A percentile compares a stretch with the other conserved stretches of the same genome.
phyloP scores from a whole-genome alignment of 2,113 vertebrate species.

The Aspiorhynchus laticeps region DNA sequence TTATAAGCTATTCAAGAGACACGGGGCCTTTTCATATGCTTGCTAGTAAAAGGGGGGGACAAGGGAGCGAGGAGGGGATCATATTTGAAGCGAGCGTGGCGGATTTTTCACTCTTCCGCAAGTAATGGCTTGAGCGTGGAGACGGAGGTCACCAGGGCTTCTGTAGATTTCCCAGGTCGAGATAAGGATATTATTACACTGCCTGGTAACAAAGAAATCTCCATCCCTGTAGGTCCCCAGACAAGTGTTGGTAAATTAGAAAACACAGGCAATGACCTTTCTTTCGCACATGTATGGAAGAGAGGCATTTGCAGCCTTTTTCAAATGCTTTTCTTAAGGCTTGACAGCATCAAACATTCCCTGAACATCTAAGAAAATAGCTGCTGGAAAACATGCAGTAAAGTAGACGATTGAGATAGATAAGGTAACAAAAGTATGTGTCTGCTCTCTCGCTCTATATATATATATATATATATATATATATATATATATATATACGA shows the following conservation, averaged over 20 bases:
- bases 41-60: slow-evolving; percentile 63
- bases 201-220: slow-evolving; percentile 75
- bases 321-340: slow-evolving; percentile 27
- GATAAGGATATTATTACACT: slow-evolving; percentile 80
- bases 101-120: slow-evolving; percentile 72
- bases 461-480: background rate
- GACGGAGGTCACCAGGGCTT: slow-evolving; percentile 70
- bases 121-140: slow-evolving; percentile 73
- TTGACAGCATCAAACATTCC: slow-evolving; percentile 34
- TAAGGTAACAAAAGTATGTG: background rate
- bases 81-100: slow-evolving; percentile 76
- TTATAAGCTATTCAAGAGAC: slow-evolving; percentile 79
- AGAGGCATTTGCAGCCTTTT: slow-evolving; percentile 65
- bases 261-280: slow-evolving; percentile 77
- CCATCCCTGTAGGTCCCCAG: slow-evolving; percentile 72
- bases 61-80: slow-evolving; percentile 60
- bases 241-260: slow-evolving; percentile 78
- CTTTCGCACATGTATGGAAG: slow-evolving; percentile 44
- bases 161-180: slow-evolving; percentile 80
- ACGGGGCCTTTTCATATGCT: slow-evolving; percentile 69
- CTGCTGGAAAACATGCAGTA: slow-evolving; percentile 13
- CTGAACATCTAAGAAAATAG: slow-evolving; percentile 19
- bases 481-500: background rate
- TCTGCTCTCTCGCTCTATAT: background rate
- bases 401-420: background rate